A percentile compares a stretch with the other conserved stretches of the same genome.
Conservation (phyloP, 2,888 invertebrate genomes). For the Aricia artaxerxes region DNA sequence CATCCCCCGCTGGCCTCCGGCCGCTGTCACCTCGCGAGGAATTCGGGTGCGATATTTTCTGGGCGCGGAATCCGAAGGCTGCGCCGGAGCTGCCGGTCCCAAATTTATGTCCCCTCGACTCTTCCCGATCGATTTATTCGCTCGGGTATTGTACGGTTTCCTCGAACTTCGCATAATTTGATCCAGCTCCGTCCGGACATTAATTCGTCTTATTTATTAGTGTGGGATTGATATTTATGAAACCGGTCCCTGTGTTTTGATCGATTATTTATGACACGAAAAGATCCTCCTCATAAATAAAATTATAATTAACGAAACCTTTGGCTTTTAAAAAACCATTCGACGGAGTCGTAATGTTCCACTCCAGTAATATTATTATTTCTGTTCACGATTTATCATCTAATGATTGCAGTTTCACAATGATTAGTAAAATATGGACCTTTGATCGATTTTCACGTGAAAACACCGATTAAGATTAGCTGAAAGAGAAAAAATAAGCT, state of each 20-base stretch:
- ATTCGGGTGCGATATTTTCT: slow-evolving; percentile 80
- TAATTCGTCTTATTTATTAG: slow-evolving; percentile 26
- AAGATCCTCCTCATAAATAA: neutral
- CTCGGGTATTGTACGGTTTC: slow-evolving; percentile 55
- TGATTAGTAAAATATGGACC: neutral
- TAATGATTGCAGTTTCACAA: neutral
- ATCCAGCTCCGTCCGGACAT: neutral
- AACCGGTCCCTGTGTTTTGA: slow-evolving; percentile 21
- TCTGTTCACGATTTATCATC: neutral
- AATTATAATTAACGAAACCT: slow-evolving; percentile 3
- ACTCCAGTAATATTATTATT: neutral
- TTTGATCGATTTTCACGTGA: neutral
- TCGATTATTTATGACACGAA: slow-evolving; percentile 23
- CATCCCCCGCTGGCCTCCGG: slow-evolving; percentile 66
- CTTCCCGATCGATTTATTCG: slow-evolving; percentile 62
- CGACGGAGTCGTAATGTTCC: neutral
- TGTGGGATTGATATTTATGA: slow-evolving; percentile 24
- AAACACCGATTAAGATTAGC: neutral
- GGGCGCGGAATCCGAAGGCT: slow-evolving; percentile 73
- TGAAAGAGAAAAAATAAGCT: neutral
- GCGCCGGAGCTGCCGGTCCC: slow-evolving; percentile 62
- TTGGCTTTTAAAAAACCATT: neutral
- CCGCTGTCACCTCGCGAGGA: slow-evolving; percentile 66
- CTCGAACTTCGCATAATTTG: slow-evolving; percentile 32
- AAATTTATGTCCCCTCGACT: slow-evolving; percentile 61